These are phyloP conservation scores for Taenaris catops DNA, from an alignment of 2,888 invertebrate genomes.

Conservation along the genomic window DNA sequence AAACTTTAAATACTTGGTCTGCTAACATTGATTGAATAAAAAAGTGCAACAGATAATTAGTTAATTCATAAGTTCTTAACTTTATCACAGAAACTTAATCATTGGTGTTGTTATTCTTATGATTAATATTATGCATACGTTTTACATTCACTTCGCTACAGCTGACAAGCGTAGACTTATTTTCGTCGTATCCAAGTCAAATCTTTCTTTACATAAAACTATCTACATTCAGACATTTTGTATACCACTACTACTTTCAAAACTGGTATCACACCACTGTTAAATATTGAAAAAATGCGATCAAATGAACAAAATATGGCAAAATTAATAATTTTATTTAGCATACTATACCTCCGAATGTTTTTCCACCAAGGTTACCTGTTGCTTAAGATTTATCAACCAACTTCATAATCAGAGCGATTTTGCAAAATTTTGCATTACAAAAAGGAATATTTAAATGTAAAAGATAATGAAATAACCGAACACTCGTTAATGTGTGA, in stretches of 20 bases:
- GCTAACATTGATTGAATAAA: slow-evolving; percentile 2
- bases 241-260: slow-evolving; percentile 22
- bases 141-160: slow-evolving; percentile 30
- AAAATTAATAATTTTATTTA: slow-evolving; percentile 52
- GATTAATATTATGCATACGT: slow-evolving; percentile 31
- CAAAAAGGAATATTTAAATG: slow-evolving; percentile 23
- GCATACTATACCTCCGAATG: slow-evolving; percentile 54
- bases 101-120: slow-evolving; percentile 22
- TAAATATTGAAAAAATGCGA: slow-evolving; percentile 46
- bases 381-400: slow-evolving; percentile 31
- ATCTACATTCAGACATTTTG: neutral
- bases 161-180: slow-evolving; percentile 38
- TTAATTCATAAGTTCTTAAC: slow-evolving; percentile 3
- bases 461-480: slow-evolving; percentile 37
- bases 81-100: slow-evolving; percentile 15
- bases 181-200: slow-evolving; percentile 33
- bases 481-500: too few species aligned
- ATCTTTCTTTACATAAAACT: slow-evolving; percentile 1
- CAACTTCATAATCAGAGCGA: slow-evolving; percentile 40
- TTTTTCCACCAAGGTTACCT: slow-evolving; percentile 42
- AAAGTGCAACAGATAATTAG: neutral
- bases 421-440: slow-evolving; percentile 25
- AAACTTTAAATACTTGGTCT: too few species aligned
- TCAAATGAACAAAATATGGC: slow-evolving; percentile 71
- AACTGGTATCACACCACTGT: slow-evolving; percentile 30